Evolutionary conservation across 2,797 vertebrate genomes (phyloP), one percentile per base, ranked within the genome.

Genomic region (Esox masquinongy): DNA sequence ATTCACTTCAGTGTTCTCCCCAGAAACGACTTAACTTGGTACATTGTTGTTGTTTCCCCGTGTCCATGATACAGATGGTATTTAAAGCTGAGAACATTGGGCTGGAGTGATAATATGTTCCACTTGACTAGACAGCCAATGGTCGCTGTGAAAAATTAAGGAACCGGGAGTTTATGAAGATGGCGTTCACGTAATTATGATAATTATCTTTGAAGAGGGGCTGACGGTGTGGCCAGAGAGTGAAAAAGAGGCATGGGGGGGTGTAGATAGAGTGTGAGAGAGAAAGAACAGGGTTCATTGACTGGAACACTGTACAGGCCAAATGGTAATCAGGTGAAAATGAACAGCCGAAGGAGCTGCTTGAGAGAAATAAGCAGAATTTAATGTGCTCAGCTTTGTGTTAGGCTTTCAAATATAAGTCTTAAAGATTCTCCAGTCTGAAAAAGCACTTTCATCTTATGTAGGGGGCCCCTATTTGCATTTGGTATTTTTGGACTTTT

Each of bases 141-240:
- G 89, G 91, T 88, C 90, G 92, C 89, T 85, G 86, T 88, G 85
- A 91, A 69, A 79, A 80, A 59, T 83, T 90, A 93, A 80, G 83
- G 81, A 69, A 75, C 77, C 75, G 75, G 83, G 80, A 76, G 73
- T 79, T 78, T 78, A 74, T 68, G 63, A 82, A 80, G 80, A 86
- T 83, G 84, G 83, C 80, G 82, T 81, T 84, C 91, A 92, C 93
- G 89, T 95, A 96, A 96, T 96, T 93, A 95, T 93, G 92, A 92
- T 95, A 94, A 96, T 96, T 96, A 96, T 90, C 91, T 90, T 84
- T 74, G 91, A 94, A 93, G 92, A 93, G 90, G 93, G 94, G 56
- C 93, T 85, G 84, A 88, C 68, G 80, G 77, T 16, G 26, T 39
- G 67, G 31, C 17, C n/a, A 70, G 29, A 79, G 63, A 56, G 78